phyloP scores from a whole-genome alignment of 2,797 vertebrate species.

The Acridotheres tristis region DNA sequence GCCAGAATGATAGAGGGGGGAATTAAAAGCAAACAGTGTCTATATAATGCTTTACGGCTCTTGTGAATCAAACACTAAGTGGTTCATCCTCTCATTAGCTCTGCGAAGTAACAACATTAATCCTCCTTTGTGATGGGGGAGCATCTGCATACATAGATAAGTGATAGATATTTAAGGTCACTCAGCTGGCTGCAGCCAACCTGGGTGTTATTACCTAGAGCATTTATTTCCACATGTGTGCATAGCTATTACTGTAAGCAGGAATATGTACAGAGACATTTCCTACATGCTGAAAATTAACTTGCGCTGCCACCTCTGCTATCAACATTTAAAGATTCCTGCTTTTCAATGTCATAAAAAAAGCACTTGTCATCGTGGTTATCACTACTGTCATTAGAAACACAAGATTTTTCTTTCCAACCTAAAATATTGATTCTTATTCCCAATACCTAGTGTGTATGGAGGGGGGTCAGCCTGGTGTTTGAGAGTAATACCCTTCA shows the following conservation, averaged over 20 bases:
- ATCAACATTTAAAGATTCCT: neutral
- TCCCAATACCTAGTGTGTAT: neutral
- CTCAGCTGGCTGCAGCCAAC: neutral
- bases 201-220: neutral
- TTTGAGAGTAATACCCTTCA: neutral
- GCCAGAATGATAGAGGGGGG: neutral
- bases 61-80: conserved; percentile 38
- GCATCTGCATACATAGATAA: neutral
- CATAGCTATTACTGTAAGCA: neutral
- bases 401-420: neutral
- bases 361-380: neutral
- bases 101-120: conserved; percentile 36
- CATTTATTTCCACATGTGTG: neutral
- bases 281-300: neutral
- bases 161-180: conserved; percentile 37
- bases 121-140: conserved; percentile 11
- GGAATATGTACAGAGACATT: neutral
- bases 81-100: conserved; percentile 40
- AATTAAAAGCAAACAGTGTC: conserved; percentile 41
- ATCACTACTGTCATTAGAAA: neutral
- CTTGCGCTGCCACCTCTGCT: neutral
- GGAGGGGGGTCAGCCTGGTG: neutral
- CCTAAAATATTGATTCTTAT: neutral
- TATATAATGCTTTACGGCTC: neutral
- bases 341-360: neutral